A percentile compares a stretch with the other conserved stretches of the same genome.
Conservation (phyloP, 1,140 invertebrate genomes). For the Andricus grossulariae region DNA sequence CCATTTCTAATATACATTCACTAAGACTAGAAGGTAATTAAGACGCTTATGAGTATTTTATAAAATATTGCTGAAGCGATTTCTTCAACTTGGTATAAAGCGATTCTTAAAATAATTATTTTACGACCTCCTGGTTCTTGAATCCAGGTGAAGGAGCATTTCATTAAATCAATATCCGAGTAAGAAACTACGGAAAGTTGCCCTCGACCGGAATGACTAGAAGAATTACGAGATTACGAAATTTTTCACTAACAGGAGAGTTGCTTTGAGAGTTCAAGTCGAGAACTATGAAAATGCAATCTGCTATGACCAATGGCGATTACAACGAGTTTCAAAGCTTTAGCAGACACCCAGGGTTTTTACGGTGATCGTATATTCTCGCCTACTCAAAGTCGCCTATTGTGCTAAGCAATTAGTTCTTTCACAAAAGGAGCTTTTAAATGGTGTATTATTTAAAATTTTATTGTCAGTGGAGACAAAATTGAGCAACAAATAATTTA, state of each 20-base stretch:
- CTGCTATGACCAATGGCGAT: slow-evolving; percentile 61
- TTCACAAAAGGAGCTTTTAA: no score
- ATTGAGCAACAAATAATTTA: no score
- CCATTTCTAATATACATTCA: no score
- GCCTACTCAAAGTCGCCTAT: no score
- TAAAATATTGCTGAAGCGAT: no score
- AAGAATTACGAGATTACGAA: neutral
- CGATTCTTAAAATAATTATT: neutral
- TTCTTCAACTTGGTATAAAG: no score
- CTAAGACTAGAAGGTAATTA: no score
- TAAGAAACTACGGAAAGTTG: neutral
- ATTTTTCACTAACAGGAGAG: neutral
- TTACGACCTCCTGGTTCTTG: neutral
- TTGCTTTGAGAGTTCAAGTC: slow-evolving; percentile 10
- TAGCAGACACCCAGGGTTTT: neutral
- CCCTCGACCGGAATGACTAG: neutral
- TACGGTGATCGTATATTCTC: no score
- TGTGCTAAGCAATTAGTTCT: no score
- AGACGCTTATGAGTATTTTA: no score
- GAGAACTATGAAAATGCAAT: slow-evolving; percentile 52
- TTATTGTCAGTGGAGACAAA: no score
- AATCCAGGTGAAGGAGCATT: neutral
- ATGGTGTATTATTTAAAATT: no score
- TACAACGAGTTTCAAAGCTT: slow-evolving; percentile 56
- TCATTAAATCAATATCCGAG: neutral